Evolutionary conservation across 2,113 vertebrate genomes (phyloP).

Genomic region (Natator depressus): DNA sequence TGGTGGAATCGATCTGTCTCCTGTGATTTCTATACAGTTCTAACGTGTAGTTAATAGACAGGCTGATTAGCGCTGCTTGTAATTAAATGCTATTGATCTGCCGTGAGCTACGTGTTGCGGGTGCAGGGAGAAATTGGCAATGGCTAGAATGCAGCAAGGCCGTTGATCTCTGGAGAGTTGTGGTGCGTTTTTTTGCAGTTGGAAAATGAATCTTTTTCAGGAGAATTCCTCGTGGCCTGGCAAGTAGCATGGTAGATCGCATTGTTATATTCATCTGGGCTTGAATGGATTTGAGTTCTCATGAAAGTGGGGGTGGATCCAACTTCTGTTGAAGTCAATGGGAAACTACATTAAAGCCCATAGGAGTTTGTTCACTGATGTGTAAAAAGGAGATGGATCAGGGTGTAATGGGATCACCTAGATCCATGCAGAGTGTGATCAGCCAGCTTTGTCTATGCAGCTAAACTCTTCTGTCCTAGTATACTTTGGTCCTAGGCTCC

Average conservation of each 20-base stretch:
- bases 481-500: not conserved
- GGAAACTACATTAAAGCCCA: not conserved
- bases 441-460: not conserved
- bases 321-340: not conserved
- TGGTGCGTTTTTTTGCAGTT: not conserved
- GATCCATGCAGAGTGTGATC: not conserved
- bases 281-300: not conserved
- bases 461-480: not conserved
- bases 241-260: not conserved
- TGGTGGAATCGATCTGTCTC: not conserved
- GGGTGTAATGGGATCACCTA: not conserved
- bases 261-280: not conserved
- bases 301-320: not conserved
- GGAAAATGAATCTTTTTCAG: not conserved
- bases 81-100: conserved; percentile 66
- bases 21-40: conserved; percentile 9
- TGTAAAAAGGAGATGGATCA: not conserved
- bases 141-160: not conserved
- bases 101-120: conserved; percentile 48
- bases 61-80: conserved; percentile 31
- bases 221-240: not conserved
- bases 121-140: conserved; percentile 48
- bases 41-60: conserved; percentile 7
- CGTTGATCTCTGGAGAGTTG: rapidly evolving
- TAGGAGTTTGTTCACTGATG: not conserved